Evolutionary conservation across 2,888 invertebrate species (phyloP).

Genomic region (Vandiemenella viatica): DNA sequence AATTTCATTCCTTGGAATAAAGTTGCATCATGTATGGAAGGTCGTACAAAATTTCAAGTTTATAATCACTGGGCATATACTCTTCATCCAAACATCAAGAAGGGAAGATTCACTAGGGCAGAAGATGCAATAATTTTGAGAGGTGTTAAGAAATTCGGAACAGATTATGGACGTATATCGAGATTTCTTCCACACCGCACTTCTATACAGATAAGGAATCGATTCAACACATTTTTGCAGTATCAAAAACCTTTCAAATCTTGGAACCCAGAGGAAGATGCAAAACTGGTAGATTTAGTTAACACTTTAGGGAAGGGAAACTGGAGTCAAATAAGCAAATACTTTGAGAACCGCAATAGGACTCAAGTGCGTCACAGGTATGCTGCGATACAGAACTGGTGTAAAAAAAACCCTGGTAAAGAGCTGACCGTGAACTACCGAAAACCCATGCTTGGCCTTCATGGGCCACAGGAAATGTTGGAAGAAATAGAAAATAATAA

Average conservation of each 20-base stretch:
- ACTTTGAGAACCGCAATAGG: not conserved
- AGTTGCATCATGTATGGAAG: constrained; percentile 44
- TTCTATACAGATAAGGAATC: constrained; percentile 40
- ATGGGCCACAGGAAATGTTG: not conserved
- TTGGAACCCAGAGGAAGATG: not conserved
- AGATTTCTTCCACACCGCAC: constrained; percentile 46
- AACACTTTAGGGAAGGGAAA: not conserved
- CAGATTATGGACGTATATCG: constrained; percentile 40
- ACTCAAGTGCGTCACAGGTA: not conserved
- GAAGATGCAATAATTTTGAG: constrained; percentile 52
- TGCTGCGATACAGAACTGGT: not conserved
- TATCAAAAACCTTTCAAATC: not conserved
- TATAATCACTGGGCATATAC: constrained; percentile 41
- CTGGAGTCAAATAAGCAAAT: not conserved
- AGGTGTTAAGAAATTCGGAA: constrained; percentile 43
- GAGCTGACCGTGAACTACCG: not conserved
- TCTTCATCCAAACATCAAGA: constrained; percentile 32
- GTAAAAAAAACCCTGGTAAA: not conserved
- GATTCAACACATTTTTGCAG: constrained; percentile 37
- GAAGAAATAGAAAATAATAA: not conserved
- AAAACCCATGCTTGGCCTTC: not conserved
- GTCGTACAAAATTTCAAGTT: constrained; percentile 47
- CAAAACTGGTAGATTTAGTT: not conserved
- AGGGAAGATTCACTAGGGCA: constrained; percentile 45
- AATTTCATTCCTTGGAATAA: constrained; percentile 59